Conservation (phyloP, 2,888 invertebrate species). For the Celastrina argiolus region DNA sequence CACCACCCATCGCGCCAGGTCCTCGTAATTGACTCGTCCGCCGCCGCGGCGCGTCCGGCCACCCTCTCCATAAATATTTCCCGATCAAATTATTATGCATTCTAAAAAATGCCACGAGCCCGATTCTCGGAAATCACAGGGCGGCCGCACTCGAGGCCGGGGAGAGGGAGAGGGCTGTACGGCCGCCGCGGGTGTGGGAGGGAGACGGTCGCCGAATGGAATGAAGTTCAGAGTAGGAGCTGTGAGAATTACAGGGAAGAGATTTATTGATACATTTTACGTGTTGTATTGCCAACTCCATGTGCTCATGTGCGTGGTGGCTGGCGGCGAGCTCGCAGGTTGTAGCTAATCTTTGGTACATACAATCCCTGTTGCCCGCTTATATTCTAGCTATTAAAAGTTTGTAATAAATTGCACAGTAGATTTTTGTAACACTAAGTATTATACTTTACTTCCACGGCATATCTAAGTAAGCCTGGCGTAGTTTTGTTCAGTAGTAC, state of each 20-base stretch:
- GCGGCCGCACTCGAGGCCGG: constrained; percentile 68
- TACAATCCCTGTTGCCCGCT: constrained; percentile 26
- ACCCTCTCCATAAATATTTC: constrained; percentile 77
- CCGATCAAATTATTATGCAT: constrained; percentile 76
- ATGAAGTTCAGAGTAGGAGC: constrained; percentile 66
- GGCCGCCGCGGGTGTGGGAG: constrained; percentile 41
- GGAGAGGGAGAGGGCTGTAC: constrained; percentile 49
- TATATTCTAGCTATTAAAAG: background rate
- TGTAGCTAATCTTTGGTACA: background rate
- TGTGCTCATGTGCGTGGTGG: constrained; percentile 31
- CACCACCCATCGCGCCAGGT: constrained; percentile 65
- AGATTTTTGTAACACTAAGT: too few relatives aligned
- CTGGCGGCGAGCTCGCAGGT: background rate
- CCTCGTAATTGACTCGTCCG: constrained; percentile 73
- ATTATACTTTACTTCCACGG: background rate
- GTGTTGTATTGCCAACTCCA: constrained; percentile 60
- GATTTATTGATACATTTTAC: constrained; percentile 74
- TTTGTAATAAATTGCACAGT: background rate
- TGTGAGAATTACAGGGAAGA: constrained; percentile 75
- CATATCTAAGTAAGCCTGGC: background rate
- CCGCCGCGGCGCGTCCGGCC: constrained; percentile 62
- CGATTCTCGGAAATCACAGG: constrained; percentile 67
- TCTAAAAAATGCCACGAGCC: constrained; percentile 72
- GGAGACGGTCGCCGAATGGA: constrained; percentile 60
- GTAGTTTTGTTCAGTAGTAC: background rate